Percentiles rank a stretch among this genome's conserved stretches.
Conservation (phyloP, 1,140 invertebrate species). For the Formica selysi region DNA sequence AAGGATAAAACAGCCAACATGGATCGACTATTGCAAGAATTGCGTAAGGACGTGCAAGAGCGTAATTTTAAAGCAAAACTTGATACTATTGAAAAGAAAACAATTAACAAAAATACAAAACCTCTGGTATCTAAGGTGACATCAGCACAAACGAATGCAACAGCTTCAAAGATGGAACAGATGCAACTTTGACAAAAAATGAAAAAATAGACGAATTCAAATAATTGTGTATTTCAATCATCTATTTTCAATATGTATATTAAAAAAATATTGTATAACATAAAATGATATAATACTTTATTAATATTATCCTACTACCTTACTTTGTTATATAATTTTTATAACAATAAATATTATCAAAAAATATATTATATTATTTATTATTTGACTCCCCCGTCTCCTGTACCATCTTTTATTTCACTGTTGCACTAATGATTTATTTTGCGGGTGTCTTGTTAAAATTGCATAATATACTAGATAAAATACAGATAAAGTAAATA, state of each 20-base stretch:
- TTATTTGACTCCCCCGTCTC: no score
- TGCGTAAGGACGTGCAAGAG: constrained; percentile 74
- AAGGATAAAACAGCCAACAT: constrained; percentile 75
- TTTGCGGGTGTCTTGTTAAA: background rate
- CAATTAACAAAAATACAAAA: constrained; percentile 37
- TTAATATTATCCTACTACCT: no score
- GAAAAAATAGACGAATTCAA: constrained; percentile 9
- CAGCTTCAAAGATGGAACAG: constrained; percentile 62
- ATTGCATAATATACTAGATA: constrained; percentile 9
- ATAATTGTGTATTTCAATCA: background rate
- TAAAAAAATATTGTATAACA: background rate
- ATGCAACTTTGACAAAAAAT: constrained; percentile 67
- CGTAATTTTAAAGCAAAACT: constrained; percentile 55
- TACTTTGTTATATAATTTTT: constrained; percentile 17
- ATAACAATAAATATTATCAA: constrained; percentile 39
- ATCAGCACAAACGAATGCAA: constrained; percentile 40
- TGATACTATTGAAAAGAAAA: constrained; percentile 17
- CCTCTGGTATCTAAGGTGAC: background rate
- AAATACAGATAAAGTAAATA: background rate
- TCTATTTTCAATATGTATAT: background rate
- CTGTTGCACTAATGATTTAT: background rate
- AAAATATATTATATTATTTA: background rate
- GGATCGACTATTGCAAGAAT: constrained; percentile 76
- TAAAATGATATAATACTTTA: no score
- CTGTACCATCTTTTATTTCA: background rate